phyloP scores from a whole-genome alignment of 2,113 vertebrate genomes.

The Nerophis ophidion region DNA sequence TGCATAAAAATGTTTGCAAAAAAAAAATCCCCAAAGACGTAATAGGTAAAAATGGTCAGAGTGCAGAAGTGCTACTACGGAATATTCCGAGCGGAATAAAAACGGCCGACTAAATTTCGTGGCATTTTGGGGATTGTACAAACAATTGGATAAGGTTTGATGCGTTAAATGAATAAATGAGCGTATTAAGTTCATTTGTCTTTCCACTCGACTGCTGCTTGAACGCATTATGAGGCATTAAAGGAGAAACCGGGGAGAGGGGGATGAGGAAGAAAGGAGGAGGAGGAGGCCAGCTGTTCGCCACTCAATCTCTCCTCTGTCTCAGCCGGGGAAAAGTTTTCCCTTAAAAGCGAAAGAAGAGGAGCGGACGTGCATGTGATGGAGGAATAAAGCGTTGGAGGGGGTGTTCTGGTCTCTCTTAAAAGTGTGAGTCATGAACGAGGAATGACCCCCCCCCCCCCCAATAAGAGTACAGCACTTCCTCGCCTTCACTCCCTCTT shows the following conservation, averaged over 20 bases:
- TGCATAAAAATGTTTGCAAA: too few species aligned
- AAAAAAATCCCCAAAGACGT: too few species aligned
- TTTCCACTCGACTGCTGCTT: too few species aligned
- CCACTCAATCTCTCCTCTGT: constrained; percentile 28
- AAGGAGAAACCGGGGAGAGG: not conserved
- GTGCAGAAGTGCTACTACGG: too few species aligned
- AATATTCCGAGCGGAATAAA: too few species aligned
- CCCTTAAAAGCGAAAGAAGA: constrained; percentile 62
- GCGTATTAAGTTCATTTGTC: too few species aligned
- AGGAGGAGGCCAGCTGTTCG: constrained; percentile 37
- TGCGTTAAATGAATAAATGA: too few species aligned
- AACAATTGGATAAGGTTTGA: too few species aligned
- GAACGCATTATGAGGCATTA: not conserved
- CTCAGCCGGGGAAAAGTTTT: constrained; percentile 47
- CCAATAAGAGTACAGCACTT: constrained; percentile 40
- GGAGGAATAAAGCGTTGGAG: constrained; percentile 27
- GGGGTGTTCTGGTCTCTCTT: constrained; percentile 54
- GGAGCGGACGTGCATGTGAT: constrained; percentile 23
- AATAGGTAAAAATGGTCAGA: too few species aligned
- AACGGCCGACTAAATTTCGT: too few species aligned
- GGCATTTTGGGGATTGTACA: too few species aligned
- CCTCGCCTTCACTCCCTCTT: constrained; percentile 17
- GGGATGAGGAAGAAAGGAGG: constrained; percentile 13
- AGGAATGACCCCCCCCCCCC: constrained; percentile 57
- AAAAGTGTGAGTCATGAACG: constrained; percentile 60